Evolutionary conservation across 2,113 vertebrate genomes (phyloP), one percentile per base, ranked within the genome.

Genomic region (Malurus melanocephalus): DNA sequence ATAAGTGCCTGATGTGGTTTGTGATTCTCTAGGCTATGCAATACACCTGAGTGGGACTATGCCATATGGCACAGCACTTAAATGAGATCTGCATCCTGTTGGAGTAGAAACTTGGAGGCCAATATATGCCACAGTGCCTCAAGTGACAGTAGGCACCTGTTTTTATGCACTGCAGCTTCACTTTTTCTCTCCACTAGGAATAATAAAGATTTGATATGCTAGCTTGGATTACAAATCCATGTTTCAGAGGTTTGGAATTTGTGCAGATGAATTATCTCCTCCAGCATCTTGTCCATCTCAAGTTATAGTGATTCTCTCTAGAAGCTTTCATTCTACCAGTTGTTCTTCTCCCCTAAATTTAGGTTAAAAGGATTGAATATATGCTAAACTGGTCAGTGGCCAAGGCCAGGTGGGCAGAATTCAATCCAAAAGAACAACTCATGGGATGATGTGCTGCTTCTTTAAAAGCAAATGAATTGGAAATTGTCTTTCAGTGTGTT

Each of bases 151-250:
- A 30, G 10, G 9, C 4, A 32, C 2, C 24, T 71, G 28, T 57
- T 82, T 79, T 80, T 55, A 18, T 10, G 5, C 15, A 27, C 15
- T 56, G 40, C 18, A 66, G 16, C 62, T 79, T 4, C 12, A 43
- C 17, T 55, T 79, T 78, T 92, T 71, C 28, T 59, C 4, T 6
- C 7, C 14, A 15, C 8, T 80, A 49, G 7, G 16, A 45, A 16
- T 35, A 79, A 30, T 23, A 14, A 61, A 52, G 6, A 7, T 33
- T 23, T 35, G 6, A 61, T 17, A 17, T 45, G 9, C 8, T 67
- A 49, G 2, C 17, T 62, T 0, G 0, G 16, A n/a, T 45, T 26
- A 62, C 21, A 62, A 9, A 71, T 45, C 3, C 33, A 59, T 3
- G 9, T 80, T 62, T 67, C 33, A 76, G 38, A 66, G 11, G 10